Evolutionary conservation across 2,888 invertebrate genomes (phyloP), one percentile per base, ranked within the genome.

Genomic region (Toxonevra muliebris): DNA sequence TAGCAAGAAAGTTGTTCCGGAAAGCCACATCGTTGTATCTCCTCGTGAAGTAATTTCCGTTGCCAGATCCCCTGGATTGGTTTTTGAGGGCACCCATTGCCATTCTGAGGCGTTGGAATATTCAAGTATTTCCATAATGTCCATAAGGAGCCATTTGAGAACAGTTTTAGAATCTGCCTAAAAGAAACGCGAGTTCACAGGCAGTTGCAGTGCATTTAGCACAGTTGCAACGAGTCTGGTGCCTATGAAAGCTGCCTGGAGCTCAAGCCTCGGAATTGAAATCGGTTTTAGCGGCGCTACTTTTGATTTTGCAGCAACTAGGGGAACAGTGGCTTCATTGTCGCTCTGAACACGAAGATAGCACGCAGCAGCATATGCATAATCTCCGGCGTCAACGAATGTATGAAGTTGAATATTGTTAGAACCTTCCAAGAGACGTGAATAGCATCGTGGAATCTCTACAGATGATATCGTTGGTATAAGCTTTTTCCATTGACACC

Each of bases 131-230:
- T 13, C 69, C 69, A 11, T 68, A 0, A 67, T 71, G 55, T 73
- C 69, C 55, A 71, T 69, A 19, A 61, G 66, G 1, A 73, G 55
- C 71, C 71, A 73, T 11, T 58, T 65, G 11, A 69, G 58, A 11
- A 68, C 66, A 1, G 68, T 70, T 50, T 67, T 65, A 3, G 13
- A 48, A 8, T 48, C 48, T 48, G 45, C 9, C 45, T 43, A 12
- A 12, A 43, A 12, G 12, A 11, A 12, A 11, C 12, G 12, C 12
- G n/a, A 60, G 9, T 30, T n/a, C 17, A 11, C 9, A 17, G 52
- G n/a, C 9, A 17, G n/a, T 8, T 19, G 19, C 8, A 43, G 45
- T 12, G 12, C 12, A 12, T 43, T 43, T 11, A 9, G 12, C 45
- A 43, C 45, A 9, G 12, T 12, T 11, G 9, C 12, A 43, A 12